Evolutionary conservation across 2,113 vertebrate genomes (phyloP), one percentile per base, ranked within the genome.

Genomic region (Brachyhypopomus gauderio): DNA sequence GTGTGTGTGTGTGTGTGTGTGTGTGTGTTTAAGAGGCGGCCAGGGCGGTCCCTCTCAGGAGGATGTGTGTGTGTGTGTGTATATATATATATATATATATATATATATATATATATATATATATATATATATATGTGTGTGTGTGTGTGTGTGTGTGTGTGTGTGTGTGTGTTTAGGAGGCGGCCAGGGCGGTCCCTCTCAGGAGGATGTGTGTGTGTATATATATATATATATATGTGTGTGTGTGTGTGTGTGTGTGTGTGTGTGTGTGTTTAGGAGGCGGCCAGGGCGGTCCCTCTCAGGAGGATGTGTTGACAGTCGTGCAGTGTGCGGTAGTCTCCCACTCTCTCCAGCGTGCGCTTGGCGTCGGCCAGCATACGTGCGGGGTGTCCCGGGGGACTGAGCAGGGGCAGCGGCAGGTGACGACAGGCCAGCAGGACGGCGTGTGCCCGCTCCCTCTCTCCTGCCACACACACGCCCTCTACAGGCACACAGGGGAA

Each of bases 261-360:
- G n/a, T 69, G 7, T 67, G 36, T 52, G 27, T 63, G 25, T 71
- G 80, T 80, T 91, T 92, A 98, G 86, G 97, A 97, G 81, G 97
- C 96, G 0, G 97, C 96, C 0, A 98, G 96, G 87, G 97, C 96
- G 0, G 97, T 97, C 84, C 97, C 97, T 0, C 97, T 96, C 87
- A 99, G 93, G 2, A 99, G 93, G 91, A 99, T 95, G 90, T 98
- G 96, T 87, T 98, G 97, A 87, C 97, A 99, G 93, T 98, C 97
- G 0, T 91, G 96, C 89, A 96, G 95, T 0, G 97, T 96, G 20
- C 97, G 95, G 0, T 95, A 95, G 92, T 99, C 97, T 3, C 98
- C 98, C 75, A 95, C 95, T 3, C 97, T 95, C 94, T 99, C 97
- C 92, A 99, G 91, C 3, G 96, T 98, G 83, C 96, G 96, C 60